Conservation (phyloP, 2,888 invertebrate species). For the Ariolimax columbianus region DNA sequence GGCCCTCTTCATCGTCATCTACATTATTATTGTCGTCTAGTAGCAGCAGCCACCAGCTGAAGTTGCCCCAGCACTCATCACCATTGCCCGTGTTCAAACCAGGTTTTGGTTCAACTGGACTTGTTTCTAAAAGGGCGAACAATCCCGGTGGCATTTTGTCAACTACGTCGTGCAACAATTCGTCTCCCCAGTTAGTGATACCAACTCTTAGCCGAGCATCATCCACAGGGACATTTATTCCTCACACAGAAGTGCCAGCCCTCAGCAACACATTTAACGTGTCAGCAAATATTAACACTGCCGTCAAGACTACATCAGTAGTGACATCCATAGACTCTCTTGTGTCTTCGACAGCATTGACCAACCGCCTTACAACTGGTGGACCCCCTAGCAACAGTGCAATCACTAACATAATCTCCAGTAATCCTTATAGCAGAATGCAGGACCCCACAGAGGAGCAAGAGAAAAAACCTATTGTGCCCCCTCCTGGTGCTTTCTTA, state of each 20-base stretch:
- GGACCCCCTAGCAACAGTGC: not conserved
- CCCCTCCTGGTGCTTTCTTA: slow-evolving; percentile 50
- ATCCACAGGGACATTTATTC: slow-evolving; percentile 49
- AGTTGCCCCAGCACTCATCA: slow-evolving; percentile 36
- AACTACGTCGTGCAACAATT: slow-evolving; percentile 45
- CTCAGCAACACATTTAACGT: not conserved
- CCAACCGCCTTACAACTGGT: not conserved
- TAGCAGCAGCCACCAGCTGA: slow-evolving; percentile 7
- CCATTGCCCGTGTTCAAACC: slow-evolving; percentile 33
- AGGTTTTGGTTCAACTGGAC: slow-evolving; percentile 23
- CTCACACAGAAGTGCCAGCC: slow-evolving; percentile 36
- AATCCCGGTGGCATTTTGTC: not conserved
- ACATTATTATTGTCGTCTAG: slow-evolving; percentile 18
- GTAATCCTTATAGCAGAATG: slow-evolving; percentile 24
- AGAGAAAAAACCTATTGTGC: slow-evolving; percentile 54
- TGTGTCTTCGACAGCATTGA: slow-evolving; percentile 4
- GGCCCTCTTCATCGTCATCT: not conserved
- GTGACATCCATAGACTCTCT: slow-evolving; percentile 31
- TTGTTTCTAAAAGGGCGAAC: slow-evolving; percentile 24
- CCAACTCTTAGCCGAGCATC: slow-evolving; percentile 44
- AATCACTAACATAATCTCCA: not conserved
- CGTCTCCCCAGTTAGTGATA: slow-evolving; percentile 45
- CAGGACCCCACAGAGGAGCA: slow-evolving; percentile 48
- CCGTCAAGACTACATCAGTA: slow-evolving; percentile 17
- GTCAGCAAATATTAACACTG: slow-evolving; percentile 8